Evolutionary conservation across 92 coral and sea anemone species (phyloP).

Genomic region (Zoanthus sansibaricus): DNA sequence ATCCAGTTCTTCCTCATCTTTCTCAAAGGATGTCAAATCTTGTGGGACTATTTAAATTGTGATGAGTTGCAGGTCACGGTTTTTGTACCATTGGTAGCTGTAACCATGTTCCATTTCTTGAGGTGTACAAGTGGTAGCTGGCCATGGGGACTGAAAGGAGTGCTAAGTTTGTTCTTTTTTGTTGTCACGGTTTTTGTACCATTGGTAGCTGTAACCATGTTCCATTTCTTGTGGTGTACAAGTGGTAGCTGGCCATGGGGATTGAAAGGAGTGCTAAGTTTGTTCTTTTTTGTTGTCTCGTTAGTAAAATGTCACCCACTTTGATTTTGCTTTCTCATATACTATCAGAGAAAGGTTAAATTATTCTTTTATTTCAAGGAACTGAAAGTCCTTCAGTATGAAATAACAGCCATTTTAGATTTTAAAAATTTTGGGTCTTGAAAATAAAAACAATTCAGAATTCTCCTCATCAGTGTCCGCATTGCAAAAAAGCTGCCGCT

Average conservation of each 20-base stretch:
- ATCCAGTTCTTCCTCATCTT: conserved; percentile 11
- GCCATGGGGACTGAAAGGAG: conserved; percentile 26
- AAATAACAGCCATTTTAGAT: too few relatives aligned
- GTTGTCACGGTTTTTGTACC: conserved; percentile 38
- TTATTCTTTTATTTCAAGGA: too few relatives aligned
- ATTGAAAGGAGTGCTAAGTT: conserved; percentile 50
- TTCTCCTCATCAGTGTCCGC: too few relatives aligned
- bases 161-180: conserved; percentile 58
- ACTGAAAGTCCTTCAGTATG: too few relatives aligned
- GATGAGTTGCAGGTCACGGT: conserved; percentile 41
- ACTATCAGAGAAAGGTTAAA: too few relatives aligned
- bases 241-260: not conserved
- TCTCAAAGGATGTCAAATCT: conserved; percentile 17
- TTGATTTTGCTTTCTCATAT: conserved; percentile 17
- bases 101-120: conserved; percentile 18
- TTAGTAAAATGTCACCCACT: conserved; percentile 1
- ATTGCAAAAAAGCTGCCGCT: too few relatives aligned
- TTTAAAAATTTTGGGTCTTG: too few relatives aligned
- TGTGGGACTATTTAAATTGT: conserved; percentile 10
- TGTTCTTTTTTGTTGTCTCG: conserved; percentile 59
- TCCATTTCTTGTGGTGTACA: conserved; percentile 14
- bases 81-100: conserved; percentile 20
- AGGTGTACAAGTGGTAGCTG: not conserved
- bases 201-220: conserved; percentile 22
- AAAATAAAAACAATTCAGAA: too few relatives aligned